Evolutionary conservation across 2,113 vertebrate genomes (phyloP), one percentile per base, ranked within the genome.

Genomic region (Chaetodon trifascialis): DNA sequence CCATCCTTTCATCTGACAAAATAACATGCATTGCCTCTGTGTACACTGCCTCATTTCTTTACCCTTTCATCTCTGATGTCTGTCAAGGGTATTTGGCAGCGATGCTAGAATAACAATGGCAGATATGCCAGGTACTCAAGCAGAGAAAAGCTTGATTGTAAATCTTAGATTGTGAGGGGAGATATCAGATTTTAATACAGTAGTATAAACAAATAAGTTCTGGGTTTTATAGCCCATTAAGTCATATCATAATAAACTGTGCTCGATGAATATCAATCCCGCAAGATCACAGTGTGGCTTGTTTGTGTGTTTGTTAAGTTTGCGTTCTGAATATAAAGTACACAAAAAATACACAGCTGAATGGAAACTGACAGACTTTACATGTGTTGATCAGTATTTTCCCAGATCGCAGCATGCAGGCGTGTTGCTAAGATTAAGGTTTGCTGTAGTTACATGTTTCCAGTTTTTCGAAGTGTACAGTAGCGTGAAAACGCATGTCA

Each of bases 1-100:
- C 60, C 75, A 78, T 69, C 71, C 87, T 93, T 89, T 93, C 82
- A 93, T 91, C 90, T 87, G 80, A 80, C 81, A 89, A 84, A 93
- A 88, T 88, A 84, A 83, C 79, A 86, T 70, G 71, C 73, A 79
- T 82, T 79, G 73, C 82, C 65, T 67, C 69, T 83, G 80, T 81
- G 84, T 85, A 63, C 75, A 76, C 76, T 63, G 62, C 74, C 46
- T 84, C 23, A 2, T 74, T 79, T 83, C 70, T 85, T 65, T 58
- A 47, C 73, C 54, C 82, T 87, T 89, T 92, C 79, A 91, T 92
- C 89, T 84, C 58, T 47, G 70, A 85, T 69, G 81, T 78, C 75
- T 79, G 66, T 86, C 81, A 82, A 64, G 30, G 76, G 67, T 58
- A 69, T 84, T 88, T 91, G 90, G 87, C 86, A 86, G 86, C 34